phyloP scores from a whole-genome alignment of 2,113 vertebrate genomes.

The Muntiacus reevesi region DNA sequence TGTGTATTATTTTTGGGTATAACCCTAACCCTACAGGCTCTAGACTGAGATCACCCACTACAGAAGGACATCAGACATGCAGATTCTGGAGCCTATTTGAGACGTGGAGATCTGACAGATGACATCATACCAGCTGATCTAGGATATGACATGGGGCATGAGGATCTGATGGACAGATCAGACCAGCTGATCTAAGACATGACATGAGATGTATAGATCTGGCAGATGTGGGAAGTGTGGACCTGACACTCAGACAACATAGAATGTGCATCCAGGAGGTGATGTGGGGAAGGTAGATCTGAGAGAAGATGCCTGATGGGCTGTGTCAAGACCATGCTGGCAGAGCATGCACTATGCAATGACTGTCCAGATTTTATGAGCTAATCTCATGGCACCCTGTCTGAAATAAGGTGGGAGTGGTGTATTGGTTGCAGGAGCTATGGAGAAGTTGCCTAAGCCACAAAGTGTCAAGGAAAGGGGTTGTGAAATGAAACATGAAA shows the following conservation, averaged over 20 bases:
- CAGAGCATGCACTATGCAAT: not conserved
- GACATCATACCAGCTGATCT: not conserved
- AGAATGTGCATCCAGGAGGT: not conserved
- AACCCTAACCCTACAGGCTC: not conserved
- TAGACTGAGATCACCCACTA: not conserved
- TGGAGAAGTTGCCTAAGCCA: not conserved
- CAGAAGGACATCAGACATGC: not conserved
- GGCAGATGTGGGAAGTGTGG: not conserved
- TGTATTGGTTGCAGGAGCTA: not conserved
- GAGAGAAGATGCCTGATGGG: not conserved
- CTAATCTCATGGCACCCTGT: not conserved
- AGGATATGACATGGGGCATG: not conserved
- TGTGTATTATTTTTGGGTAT: not conserved
- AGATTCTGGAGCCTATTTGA: not conserved
- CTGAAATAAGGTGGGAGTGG: not conserved
- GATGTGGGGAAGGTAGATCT: not conserved
- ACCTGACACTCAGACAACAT: not conserved
- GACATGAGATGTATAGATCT: not conserved
- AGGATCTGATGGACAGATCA: not conserved
- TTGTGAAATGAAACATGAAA: not conserved
- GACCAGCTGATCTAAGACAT: not conserved
- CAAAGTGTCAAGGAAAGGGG: not conserved
- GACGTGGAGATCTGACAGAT: not conserved
- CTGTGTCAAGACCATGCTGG: not conserved
- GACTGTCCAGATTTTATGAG: not conserved